phyloP scores from a whole-genome alignment of 1,140 invertebrate genomes.

The Zaprionus davidi region DNA sequence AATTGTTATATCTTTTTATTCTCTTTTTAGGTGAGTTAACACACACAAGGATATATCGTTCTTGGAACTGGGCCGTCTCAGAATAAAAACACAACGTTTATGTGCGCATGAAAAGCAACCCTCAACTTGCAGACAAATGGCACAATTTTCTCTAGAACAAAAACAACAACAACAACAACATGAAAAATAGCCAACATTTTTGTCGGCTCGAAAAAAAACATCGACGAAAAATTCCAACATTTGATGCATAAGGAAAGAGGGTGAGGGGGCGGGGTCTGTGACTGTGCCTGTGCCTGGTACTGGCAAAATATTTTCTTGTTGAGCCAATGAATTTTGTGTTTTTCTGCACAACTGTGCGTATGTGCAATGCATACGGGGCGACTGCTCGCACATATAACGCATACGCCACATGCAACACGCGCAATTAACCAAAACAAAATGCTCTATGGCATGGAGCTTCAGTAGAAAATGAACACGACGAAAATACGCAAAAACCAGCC shows the following conservation, averaged over 20 bases:
- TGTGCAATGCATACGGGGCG: conserved; percentile 52
- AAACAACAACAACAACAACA: conserved; percentile 19
- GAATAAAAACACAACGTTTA: not conserved
- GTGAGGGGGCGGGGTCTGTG: not conserved
- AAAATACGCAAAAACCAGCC: conserved; percentile 22
- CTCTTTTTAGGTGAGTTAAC: conserved; percentile 42
- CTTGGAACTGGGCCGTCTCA: conserved; percentile 3
- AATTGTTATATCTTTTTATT: conserved; percentile 16
- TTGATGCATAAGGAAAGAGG: conserved; percentile 43
- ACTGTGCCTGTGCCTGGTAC: conserved; percentile 25
- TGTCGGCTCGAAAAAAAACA: conserved; percentile 30
- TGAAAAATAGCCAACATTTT: conserved; percentile 51
- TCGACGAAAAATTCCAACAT: conserved; percentile 54
- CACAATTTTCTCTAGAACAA: conserved; percentile 34
- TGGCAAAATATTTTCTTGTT: conserved; percentile 62
- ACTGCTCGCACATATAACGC: conserved; percentile 47
- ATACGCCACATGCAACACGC: conserved; percentile 76
- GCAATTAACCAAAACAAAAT: conserved; percentile 80
- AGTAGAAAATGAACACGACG: conserved; percentile 37
- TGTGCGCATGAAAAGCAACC: conserved; percentile 3
- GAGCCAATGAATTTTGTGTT: conserved; percentile 1
- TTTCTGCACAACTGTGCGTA: conserved; percentile 61
- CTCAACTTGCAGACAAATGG: conserved; percentile 39
- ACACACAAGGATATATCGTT: not conserved
- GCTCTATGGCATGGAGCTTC: conserved; percentile 47